These are phyloP conservation scores for Azorinus chamasolen DNA, from an alignment of 2,888 invertebrate genomes.

Conservation along the genomic window DNA sequence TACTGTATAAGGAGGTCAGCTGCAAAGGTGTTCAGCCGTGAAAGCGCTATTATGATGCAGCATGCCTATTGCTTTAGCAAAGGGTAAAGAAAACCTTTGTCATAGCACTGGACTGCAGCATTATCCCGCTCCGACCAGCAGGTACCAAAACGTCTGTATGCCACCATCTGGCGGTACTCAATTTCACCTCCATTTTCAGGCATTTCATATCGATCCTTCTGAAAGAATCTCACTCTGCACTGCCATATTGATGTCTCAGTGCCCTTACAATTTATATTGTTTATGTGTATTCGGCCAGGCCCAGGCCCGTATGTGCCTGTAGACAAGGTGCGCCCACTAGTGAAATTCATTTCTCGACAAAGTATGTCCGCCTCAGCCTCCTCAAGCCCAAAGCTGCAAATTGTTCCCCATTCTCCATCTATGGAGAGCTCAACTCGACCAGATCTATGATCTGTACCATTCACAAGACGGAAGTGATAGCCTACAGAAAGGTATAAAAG, in stretches of 20 bases:
- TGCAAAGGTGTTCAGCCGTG: too few species aligned
- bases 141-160: conserved; percentile 15
- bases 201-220: too few species aligned
- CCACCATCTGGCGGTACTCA: too few species aligned
- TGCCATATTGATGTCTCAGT: conserved; percentile 62
- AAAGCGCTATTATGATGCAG: too few species aligned
- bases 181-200: too few species aligned
- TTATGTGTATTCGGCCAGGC: conserved; percentile 9
- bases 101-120: conserved; percentile 72
- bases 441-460: conserved; percentile 46
- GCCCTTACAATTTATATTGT: conserved; percentile 14
- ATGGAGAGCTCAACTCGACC: conserved; percentile 90
- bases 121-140: conserved; percentile 64
- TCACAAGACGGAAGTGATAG: conserved; percentile 42
- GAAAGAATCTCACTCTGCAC: conserved; percentile 41
- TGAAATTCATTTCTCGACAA: conserved; percentile 76
- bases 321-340: conserved; percentile 68
- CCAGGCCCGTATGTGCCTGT: conserved; percentile 63
- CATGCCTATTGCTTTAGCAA: too few species aligned
- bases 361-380: conserved; percentile 89
- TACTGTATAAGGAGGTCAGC: too few species aligned
- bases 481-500: conserved; percentile 31
- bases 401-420: conserved; percentile 90
- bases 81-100: conserved; percentile 54
- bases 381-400: conserved; percentile 90